Percentiles rank a stretch among this genome's conserved stretches.
Conservation (phyloP, 23 tunicate species). For the Clavelina lepadiformis region DNA sequence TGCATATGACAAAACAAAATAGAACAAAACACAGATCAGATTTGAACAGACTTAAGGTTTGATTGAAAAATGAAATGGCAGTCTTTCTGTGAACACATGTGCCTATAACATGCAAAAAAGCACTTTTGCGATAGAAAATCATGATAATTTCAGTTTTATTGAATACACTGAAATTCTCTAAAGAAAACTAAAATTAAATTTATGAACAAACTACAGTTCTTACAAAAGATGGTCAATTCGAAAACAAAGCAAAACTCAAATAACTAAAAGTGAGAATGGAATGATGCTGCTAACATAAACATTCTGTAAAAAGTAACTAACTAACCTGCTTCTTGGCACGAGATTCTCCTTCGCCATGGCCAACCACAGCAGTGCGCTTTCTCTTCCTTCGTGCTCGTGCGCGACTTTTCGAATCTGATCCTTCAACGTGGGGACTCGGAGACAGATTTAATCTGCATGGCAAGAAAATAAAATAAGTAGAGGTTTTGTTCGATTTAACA, state of each 20-base stretch:
- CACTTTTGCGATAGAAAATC: too few relatives aligned
- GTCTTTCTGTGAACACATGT: too few relatives aligned
- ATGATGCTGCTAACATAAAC: too few relatives aligned
- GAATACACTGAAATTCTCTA: too few relatives aligned
- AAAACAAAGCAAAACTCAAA: neutral
- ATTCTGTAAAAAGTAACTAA: neutral
- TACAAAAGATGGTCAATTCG: neutral
- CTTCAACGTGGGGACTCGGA: slow-evolving; percentile 43
- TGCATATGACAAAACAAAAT: neutral
- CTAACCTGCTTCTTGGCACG: slow-evolving; percentile 33
- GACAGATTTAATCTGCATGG: slow-evolving; percentile 52
- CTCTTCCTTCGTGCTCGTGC: slow-evolving; percentile 64
- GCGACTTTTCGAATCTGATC: slow-evolving; percentile 45
- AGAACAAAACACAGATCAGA: slow-evolving; percentile 1
- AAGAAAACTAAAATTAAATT: neutral
- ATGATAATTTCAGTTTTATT: too few relatives aligned
- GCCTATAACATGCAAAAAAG: too few relatives aligned
- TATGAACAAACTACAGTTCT: neutral
- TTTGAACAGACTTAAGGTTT: neutral
- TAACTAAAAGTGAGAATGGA: neutral
- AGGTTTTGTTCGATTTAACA: neutral
- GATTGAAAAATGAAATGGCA: too few relatives aligned
- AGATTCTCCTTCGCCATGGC: slow-evolving; percentile 15
- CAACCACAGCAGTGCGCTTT: slow-evolving; percentile 41
- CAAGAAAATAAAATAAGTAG: neutral